Base-by-base conservation (phyloP, 2,113 vertebrate genomes). In the Calyptomena viridis region DNA sequence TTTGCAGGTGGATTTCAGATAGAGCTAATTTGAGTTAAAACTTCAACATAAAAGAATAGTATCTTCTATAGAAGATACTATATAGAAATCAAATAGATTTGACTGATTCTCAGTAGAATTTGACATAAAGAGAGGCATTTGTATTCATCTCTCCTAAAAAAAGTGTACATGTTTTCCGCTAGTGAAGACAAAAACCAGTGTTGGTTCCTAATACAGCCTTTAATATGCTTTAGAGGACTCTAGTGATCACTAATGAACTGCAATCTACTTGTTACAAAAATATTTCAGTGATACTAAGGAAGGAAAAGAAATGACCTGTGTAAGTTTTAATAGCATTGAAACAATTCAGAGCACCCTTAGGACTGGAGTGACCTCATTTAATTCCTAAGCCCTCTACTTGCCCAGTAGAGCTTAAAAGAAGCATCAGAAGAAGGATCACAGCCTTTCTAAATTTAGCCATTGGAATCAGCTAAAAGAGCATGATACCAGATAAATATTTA, bases 391-490 rank as follows among this genome's bases (percentile, higher is more conserved):
- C 86, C 84, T 88, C 73, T 84, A 42, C 79, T 90, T 90, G 85
- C 47, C 87, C 78, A 52, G 55, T 62, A 85, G 89, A 92, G 79
- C 91, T 96, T 90, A 92, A 93, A 95, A 80, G 87, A 71, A 94
- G 91, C 72, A 78, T 64, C 93, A 88, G 81, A 79, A 88, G 90
- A 86, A 94, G 92, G 94, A 95, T 94, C 95, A 89, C 66, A 84
- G 64, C 66, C 76, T 87, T 91, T 90, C 96, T 97, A 97, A 95
- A 93, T 93, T 92, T 96, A 97, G 92, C 59, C 68, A 12, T 50
- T 88, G 89, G 78, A 90, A 78, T 52, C 80, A 87, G 83, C 72
- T 84, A 96, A 72, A 31, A 60, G 47, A 80, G 88, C 11, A 2
- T 92, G 87, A 77, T 63, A 86, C 74, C 92, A 95, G 68, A 81